Evolutionary conservation across 2,888 invertebrate species (phyloP), one percentile per base, ranked within the genome.

Genomic region (Meteorus colon): DNA sequence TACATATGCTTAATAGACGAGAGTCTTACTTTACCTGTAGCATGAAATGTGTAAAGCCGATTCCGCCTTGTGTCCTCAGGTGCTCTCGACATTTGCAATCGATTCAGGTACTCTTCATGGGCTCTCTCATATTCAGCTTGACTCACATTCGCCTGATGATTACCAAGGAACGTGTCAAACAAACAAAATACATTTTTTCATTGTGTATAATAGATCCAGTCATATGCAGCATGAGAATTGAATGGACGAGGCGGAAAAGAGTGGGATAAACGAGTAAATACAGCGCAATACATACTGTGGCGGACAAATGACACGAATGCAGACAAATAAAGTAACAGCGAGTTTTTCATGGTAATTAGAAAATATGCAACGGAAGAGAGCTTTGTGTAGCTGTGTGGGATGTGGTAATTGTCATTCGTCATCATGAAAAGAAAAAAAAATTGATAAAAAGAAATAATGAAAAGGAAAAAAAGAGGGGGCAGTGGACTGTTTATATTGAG

Each of bases 71-170:
- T 77, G 77, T 82, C 82, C 79, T 82, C 81, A 76, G 73, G 73
- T 78, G 76, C 76, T 80, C 82, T 81, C 78, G 84, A 80, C 78
- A 81, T 80, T 81, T 84, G 80, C 77, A 88, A 81, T 83, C 84
- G 86, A 75, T 82, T 87, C 83, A 93, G 90, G 88, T 93, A 93
- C 87, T 91, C 91, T 80, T 89, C 89, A 90, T 93, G 93, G 89
- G 93, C 93, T 80, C 91, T 90, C 74, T 91, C 90, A 88, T 93
- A 93, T 86, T 93, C 93, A 79, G 91, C 88, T 87, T 93, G 92
- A 84, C 93, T 93, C 82, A 94, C 91, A 89, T 93, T 93, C 83
- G 93, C 93, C 93, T 94, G 90, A 19, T 55, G 19, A 55, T 55
- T 19, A 19, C 0, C 6, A 55, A 19, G 24, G 60, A 82, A 84